Percentiles rank a stretch among this genome's conserved stretches.
Evolutionary conservation across 2,888 invertebrate species (phyloP).

Genomic region (Sinopyrophorus schimmeli): DNA sequence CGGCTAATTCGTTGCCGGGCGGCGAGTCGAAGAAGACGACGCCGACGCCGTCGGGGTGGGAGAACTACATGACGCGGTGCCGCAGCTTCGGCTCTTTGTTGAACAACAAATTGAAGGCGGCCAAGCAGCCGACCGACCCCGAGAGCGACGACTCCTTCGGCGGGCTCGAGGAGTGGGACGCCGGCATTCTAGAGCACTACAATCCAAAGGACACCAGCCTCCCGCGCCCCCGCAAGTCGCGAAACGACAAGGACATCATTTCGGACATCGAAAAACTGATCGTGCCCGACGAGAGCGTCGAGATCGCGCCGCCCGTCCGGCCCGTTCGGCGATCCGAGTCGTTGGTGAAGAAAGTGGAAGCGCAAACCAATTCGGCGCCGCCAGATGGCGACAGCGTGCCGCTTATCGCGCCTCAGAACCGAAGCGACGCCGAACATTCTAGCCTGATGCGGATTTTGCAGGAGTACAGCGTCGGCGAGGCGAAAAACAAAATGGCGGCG

Average conservation of each 20-base stretch:
- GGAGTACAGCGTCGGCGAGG: slow-evolving; percentile 45
- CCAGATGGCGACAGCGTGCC: slow-evolving; percentile 34
- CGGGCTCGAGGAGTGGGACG: slow-evolving; percentile 58
- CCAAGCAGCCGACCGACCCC: slow-evolving; percentile 49
- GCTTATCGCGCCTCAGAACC: slow-evolving; percentile 36
- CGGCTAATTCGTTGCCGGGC: slow-evolving; percentile 45
- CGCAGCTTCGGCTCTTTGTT: slow-evolving; percentile 57
- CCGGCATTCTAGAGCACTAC: slow-evolving; percentile 56
- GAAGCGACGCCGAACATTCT: slow-evolving; percentile 49
- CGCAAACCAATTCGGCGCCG: slow-evolving; percentile 36
- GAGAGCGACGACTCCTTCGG: slow-evolving; percentile 58
- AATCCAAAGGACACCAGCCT: slow-evolving; percentile 54
- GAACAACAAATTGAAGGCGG: slow-evolving; percentile 50
- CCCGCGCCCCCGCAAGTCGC: slow-evolving; percentile 44
- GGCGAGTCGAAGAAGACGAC: slow-evolving; percentile 45
- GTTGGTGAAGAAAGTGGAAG: slow-evolving; percentile 46
- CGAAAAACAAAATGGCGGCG: slow-evolving; percentile 4
- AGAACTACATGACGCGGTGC: slow-evolving; percentile 56
- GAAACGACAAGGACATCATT: slow-evolving; percentile 41
- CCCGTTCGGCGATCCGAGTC: slow-evolving; percentile 48
- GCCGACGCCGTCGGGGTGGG: slow-evolving; percentile 51
- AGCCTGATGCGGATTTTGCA: slow-evolving; percentile 51
- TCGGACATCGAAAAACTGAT: slow-evolving; percentile 49
- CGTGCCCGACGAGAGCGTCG: slow-evolving; percentile 43
- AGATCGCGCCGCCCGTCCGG: slow-evolving; percentile 40